A percentile compares a stretch with the other conserved stretches of the same genome.
These are phyloP conservation scores for Athalia rosae DNA, from an alignment of 2,888 invertebrate species.

Conservation along the genomic window DNA sequence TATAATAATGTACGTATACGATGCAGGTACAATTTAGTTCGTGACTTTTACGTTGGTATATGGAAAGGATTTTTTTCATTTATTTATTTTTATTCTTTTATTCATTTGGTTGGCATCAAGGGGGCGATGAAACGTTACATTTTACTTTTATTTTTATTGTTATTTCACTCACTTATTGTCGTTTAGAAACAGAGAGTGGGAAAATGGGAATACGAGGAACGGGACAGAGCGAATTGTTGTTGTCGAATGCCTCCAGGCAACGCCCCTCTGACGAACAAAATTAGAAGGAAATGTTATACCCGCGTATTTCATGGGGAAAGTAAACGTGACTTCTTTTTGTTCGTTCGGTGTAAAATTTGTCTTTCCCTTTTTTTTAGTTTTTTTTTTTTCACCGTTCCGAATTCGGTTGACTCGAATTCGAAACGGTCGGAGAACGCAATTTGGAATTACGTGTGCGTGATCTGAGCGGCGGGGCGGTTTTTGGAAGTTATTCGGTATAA, in stretches of 20 bases:
- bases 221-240: background rate
- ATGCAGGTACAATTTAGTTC: background rate
- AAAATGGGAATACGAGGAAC: background rate
- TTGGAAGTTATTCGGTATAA: background rate
- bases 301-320: background rate
- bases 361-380: too few relatives aligned
- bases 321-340: background rate
- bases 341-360: too few relatives aligned
- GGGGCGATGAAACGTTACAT: conserved; percentile 27
- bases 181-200: conserved; percentile 19
- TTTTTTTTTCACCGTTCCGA: too few relatives aligned
- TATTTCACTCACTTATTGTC: conserved; percentile 26
- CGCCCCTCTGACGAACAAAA: background rate
- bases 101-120: background rate
- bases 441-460: too few relatives aligned
- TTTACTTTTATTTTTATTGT: conserved; percentile 26
- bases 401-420: too few relatives aligned
- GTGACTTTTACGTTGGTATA: too few relatives aligned
- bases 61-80: too few relatives aligned
- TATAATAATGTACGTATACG: too few relatives aligned
- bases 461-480: too few relatives aligned
- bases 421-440: too few relatives aligned
- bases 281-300: conserved; percentile 3
- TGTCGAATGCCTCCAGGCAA: conserved; percentile 20
- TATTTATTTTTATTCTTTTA: too few relatives aligned